Evolutionary conservation across 2,888 invertebrate genomes (phyloP), one percentile per base, ranked within the genome.

Genomic region (Agrotis puta): DNA sequence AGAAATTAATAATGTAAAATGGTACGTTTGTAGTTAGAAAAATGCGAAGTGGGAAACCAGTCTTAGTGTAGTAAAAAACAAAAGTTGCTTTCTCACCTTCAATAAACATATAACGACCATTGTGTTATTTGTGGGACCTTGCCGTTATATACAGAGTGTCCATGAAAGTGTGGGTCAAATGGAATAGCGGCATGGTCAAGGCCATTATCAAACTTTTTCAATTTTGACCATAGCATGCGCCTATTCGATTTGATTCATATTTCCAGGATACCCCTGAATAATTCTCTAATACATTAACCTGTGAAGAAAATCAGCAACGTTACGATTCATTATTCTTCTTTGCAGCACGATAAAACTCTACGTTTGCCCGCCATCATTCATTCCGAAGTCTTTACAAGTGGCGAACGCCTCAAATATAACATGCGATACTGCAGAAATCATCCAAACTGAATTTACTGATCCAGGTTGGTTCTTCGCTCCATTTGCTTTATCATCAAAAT

Each of bases 321-420:
- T 20, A 53, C 33, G 24, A 1, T 50, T 33, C 33, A 27, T 33
- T 47, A 43, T 64, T 70, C 43, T 70, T 77, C 56, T 58, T 92
- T 90, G 16, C 90, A 95, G 95, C 88, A 95, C 95, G 53, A 86
- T 91, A 61, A 95, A 94, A 71, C 90, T 96, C 2, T 92, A 93
- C 88, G 87, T 94, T 22, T 96, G 95, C 65, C 88, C 90, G 0
- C 81, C 88, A 11, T 90, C 90, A 1, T 90, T 90, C 48, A 86
- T 84, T 1, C 77, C 75, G n/a, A 24, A 64, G 7, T 14, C 61
- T 5, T 7, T 5, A 1, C 6, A 59, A 43, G n/a, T 9, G 6
- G 22, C 33, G 3, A 66, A 63, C 14, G 4, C 24, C 0, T 59
- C 74, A 4, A 79, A 77, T 45, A 16, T 58, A 9, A 66, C 72